Conservation (phyloP, 2,888 invertebrate genomes). For the Oxytorus armatus region DNA sequence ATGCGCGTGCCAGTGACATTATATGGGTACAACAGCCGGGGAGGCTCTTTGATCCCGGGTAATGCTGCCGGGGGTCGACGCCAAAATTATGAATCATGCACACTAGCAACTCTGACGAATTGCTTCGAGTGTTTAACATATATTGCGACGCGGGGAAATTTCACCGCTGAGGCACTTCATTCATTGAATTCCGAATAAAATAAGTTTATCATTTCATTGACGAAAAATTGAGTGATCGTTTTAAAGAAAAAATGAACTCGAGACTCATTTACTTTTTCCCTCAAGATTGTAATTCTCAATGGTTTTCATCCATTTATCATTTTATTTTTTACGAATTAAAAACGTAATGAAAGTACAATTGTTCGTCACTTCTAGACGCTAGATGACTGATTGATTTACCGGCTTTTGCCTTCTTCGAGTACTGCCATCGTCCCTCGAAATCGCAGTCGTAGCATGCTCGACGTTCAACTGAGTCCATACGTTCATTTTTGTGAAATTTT, state of each 20-base stretch:
- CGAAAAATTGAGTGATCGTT: not conserved
- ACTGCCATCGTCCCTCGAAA: slow-evolving; percentile 89
- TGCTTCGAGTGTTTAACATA: slow-evolving; percentile 9
- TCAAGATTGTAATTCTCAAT: too few species aligned
- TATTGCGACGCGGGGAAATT: not conserved
- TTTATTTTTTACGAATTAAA: too few species aligned
- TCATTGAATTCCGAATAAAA: slow-evolving; percentile 32
- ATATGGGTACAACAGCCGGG: too few species aligned
- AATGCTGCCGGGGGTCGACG: slow-evolving; percentile 53
- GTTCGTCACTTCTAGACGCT: too few species aligned
- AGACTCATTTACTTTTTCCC: not conserved
- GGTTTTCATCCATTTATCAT: too few species aligned
- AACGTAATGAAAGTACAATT: too few species aligned
- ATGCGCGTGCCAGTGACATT: too few species aligned
- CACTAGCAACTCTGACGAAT: slow-evolving; percentile 48
- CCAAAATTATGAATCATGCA: slow-evolving; percentile 64
- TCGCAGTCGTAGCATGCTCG: slow-evolving; percentile 84
- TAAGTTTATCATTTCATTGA: slow-evolving; percentile 3
- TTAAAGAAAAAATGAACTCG: not conserved
- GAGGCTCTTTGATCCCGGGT: slow-evolving; percentile 59
- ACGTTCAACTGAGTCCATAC: slow-evolving; percentile 81
- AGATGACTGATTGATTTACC: slow-evolving; percentile 57
- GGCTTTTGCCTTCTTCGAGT: slow-evolving; percentile 74
- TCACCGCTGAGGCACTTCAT: slow-evolving; percentile 34
- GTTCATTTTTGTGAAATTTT: slow-evolving; percentile 73